Base-by-base conservation (phyloP, 1,140 invertebrate genomes). In the Drosophila littoralis region DNA sequence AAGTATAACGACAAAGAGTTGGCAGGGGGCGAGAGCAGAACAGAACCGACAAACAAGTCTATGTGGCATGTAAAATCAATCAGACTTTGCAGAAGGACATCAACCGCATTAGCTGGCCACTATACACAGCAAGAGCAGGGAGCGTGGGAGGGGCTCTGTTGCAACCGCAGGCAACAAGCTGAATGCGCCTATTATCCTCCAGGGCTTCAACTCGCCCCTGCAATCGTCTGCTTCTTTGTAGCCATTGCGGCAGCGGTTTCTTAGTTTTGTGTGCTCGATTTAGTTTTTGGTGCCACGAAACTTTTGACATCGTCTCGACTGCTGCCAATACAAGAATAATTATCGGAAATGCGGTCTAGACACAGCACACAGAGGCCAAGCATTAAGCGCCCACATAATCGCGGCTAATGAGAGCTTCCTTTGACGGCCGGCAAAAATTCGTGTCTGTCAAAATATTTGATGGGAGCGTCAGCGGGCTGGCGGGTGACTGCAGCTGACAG, bases 261-360 rank as follows among this genome's bases (percentile, higher is more conserved):
- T 78, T 66, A 55, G 43, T 69, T 79, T 88, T 83, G 76, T 83
- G 76, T 74, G 76, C 83, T 69, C 79, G 66, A 86, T 79, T 86
- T 88, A 86, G 83, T 86, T 88, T 78, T 58, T 38, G 58, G 59
- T 52, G 46, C 35, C 65, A 33, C 36, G 54, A 82, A 86, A 88
- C 82, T 86, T 85, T 86, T 86, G 75, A 70, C 76, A 58, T 48
- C 55, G 32, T 61, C 57, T 58, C 22, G 48, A 66, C 72, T 71
- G 40, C 52, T 66, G 83, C 76, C 84, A 86, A 86, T 89, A 89
- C 79, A 86, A 75, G 77, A 82, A 74, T 82, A 86, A 88, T 86
- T 88, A 86, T 86, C 79, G 83, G 76, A 86, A 86, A 88, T 86
- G 83, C 73, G 83, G 83, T 89, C 79, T 89, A 89, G 83, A 83